A percentile compares a stretch with the other conserved stretches of the same genome.
Conservation (phyloP, 2,888 invertebrate species). For the Apodemia mormo region DNA sequence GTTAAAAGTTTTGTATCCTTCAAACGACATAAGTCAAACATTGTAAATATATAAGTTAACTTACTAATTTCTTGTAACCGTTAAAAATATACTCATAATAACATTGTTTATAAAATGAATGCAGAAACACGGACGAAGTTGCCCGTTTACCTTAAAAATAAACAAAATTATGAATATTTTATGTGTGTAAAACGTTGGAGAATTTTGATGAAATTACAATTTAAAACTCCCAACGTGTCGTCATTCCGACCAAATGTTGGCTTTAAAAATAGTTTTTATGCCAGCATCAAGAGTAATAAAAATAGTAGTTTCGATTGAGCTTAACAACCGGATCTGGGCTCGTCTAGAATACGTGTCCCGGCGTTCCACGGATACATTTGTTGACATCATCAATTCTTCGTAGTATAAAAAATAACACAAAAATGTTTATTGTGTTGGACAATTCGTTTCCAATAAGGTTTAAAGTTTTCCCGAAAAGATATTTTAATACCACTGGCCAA, state of each 20-base stretch:
- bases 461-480: no score
- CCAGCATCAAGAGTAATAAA: conserved; percentile 66
- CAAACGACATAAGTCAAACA: no score
- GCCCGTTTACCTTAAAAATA: neutral
- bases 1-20: no score
- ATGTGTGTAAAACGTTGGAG: conserved; percentile 7
- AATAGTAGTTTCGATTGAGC: conserved; percentile 69
- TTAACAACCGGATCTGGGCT: conserved; percentile 75
- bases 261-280: conserved; percentile 55
- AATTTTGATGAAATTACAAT: conserved; percentile 19
- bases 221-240: conserved; percentile 24
- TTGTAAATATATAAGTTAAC: no score
- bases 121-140: neutral
- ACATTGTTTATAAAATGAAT: neutral
- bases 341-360: conserved; percentile 56
- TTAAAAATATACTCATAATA: neutral
- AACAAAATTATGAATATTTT: conserved; percentile 10
- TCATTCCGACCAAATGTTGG: conserved; percentile 31
- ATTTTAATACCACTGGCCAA: no score
- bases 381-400: conserved; percentile 67
- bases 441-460: no score
- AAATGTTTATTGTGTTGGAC: no score
- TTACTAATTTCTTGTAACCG: neutral
- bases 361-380: conserved; percentile 61
- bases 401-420: no score